These are phyloP conservation scores for Perca schrenkii DNA, from an alignment of 2,113 vertebrate genomes.

Conservation along the genomic window DNA sequence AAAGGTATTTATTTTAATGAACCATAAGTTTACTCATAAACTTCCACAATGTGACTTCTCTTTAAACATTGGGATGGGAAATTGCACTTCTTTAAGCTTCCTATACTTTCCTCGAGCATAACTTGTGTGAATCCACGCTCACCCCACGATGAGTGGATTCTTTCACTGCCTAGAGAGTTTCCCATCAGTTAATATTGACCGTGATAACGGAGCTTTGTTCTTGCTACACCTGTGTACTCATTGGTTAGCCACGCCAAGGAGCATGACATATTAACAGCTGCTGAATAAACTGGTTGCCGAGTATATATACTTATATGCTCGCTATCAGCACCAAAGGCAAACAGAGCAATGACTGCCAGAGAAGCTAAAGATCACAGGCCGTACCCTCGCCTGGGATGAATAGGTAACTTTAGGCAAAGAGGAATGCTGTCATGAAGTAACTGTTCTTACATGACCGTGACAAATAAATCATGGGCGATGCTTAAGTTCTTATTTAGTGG, in stretches of 20 bases:
- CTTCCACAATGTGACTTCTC: background rate
- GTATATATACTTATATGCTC: background rate
- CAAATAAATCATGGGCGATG: background rate
- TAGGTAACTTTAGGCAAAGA: background rate
- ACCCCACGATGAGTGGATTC: slow-evolving; percentile 18
- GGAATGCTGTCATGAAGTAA: background rate
- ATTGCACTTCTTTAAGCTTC: background rate
- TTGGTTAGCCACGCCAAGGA: background rate
- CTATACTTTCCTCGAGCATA: background rate
- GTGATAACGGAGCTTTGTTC: slow-evolving; percentile 19
- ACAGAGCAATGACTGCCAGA: slow-evolving; percentile 17
- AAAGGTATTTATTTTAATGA: background rate
- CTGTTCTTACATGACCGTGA: background rate
- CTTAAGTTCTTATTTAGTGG: background rate
- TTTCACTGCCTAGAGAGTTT: slow-evolving; percentile 48
- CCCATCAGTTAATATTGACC: slow-evolving; percentile 61
- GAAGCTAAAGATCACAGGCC: slow-evolving; percentile 12
- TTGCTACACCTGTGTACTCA: background rate
- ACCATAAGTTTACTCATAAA: background rate
- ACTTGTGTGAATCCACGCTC: background rate
- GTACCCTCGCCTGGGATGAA: background rate
- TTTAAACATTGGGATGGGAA: background rate
- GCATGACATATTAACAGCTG: slow-evolving; percentile 16
- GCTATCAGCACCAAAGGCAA: slow-evolving; percentile 45
- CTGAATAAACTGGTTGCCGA: slow-evolving; percentile 37